Base-by-base conservation (phyloP, 92 coral and sea anemone species). In the Palythoa grandis region DNA sequence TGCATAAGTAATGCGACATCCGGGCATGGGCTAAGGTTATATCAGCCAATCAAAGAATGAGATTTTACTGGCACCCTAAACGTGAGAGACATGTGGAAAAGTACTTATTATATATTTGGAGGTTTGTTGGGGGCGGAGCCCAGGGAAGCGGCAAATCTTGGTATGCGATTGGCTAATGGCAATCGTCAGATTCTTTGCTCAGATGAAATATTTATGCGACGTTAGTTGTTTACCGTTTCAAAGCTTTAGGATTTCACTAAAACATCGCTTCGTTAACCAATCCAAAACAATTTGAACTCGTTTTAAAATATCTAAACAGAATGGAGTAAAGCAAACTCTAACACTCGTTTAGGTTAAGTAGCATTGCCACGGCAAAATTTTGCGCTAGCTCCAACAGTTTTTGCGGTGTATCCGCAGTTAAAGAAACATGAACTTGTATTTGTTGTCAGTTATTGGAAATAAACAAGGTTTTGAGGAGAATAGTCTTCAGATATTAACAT, bases 81-180 rank as follows among this genome's bases (percentile, higher is more conserved):
- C n/a, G 83, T 16, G 83, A 60, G 47, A 75, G 11, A 23, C 24
- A 15, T 16, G 25, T 79, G 84, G 72, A n/a, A 63, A 77, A 77
- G 56, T 60, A 79, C 72, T 79, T 47, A 79, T 11, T 23, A 25
- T 69, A 29, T 1, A 79, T 19, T 52, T 0, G 83, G 85, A 73
- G 85, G 58, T 20, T 22, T 70, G 20, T 43, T 63, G 74, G 85
- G 74, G 85, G 85, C 61, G 85, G 60, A 61, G 85, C 43, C 17
- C 16, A 11, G 72, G 85, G 15, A 70, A 37, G 50, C 43, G 23
- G 14, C 11, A 20, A 65, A 40, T 40, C 54, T n/a, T 7, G 74
- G 16, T 52, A 9, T 40, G 23, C 50, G 60, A 80, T 80, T 80
- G 85, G 85, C 66, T 65, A 6, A 47, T 7, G 61, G 5, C 63